A percentile compares a stretch with the other conserved stretches of the same genome.
Evolutionary conservation across 1,140 invertebrate species (phyloP).

Genomic region (Apis cerana): DNA sequence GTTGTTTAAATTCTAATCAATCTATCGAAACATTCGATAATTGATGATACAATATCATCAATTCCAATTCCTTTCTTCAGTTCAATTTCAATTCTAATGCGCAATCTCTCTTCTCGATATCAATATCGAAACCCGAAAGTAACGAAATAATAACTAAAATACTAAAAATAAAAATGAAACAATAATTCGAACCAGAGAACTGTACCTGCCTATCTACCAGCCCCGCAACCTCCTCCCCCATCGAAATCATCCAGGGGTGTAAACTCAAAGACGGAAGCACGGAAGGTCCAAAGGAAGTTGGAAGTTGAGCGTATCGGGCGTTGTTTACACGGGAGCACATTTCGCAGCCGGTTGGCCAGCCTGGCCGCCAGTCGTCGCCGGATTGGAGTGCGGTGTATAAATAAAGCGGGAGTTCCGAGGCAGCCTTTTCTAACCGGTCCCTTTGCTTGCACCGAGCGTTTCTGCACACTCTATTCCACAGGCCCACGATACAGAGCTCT

Average conservation of each 20-base stretch:
- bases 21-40: no score
- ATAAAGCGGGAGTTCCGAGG: constrained; percentile 62
- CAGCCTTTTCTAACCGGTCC: constrained; percentile 50
- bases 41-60: no score
- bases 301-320: constrained; percentile 42
- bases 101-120: no score
- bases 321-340: constrained; percentile 57
- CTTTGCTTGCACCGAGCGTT: constrained; percentile 35
- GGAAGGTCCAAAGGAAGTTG: constrained; percentile 26
- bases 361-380: constrained; percentile 39
- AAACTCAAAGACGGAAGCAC: constrained; percentile 32
- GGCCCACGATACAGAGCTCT: constrained; percentile 71
- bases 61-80: no score
- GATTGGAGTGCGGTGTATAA: constrained; percentile 67
- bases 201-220: background rate
- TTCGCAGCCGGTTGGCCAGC: constrained; percentile 50
- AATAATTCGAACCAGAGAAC: background rate
- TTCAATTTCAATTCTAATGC: no score
- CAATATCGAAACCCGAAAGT: no score
- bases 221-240: rapidly evolving
- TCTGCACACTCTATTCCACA: constrained; percentile 55
- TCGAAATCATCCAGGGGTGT: background rate
- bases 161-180: no score
- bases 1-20: no score
- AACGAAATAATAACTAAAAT: no score